Evolutionary conservation across 1,140 invertebrate species (phyloP).

Genomic region (Stegodyphus mimosarum): DNA sequence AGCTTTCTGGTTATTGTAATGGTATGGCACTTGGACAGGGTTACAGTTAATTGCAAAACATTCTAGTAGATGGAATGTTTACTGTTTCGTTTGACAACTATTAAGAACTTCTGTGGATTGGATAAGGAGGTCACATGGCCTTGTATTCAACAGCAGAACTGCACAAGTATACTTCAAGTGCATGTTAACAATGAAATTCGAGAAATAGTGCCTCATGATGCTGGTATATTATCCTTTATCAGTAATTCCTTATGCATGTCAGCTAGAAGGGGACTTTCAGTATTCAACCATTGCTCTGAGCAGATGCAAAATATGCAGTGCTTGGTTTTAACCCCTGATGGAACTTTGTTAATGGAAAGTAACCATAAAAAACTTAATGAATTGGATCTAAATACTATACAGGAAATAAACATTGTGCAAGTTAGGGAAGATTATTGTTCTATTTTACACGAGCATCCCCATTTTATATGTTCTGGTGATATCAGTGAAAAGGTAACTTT

Average conservation of each 20-base stretch:
- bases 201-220: slow-evolving; percentile 83
- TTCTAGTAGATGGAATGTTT: too few species aligned
- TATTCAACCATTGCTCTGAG: slow-evolving; percentile 85
- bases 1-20: too few species aligned
- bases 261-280: slow-evolving; percentile 84
- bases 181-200: slow-evolving; percentile 87
- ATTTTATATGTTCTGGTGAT: slow-evolving; percentile 88
- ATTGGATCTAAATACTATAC: slow-evolving; percentile 82
- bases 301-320: slow-evolving; percentile 94
- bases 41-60: too few species aligned
- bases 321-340: slow-evolving; percentile 77
- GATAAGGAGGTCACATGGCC: slow-evolving; percentile 94
- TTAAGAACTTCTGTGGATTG: too few species aligned
- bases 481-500: slow-evolving; percentile 84
- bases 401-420: slow-evolving; percentile 79
- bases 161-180: slow-evolving; percentile 92
- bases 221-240: slow-evolving; percentile 85
- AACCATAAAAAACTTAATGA: slow-evolving; percentile 91
- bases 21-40: too few species aligned
- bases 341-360: slow-evolving; percentile 86
- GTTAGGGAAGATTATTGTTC: slow-evolving; percentile 85
- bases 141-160: slow-evolving; percentile 89
- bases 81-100: too few species aligned
- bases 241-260: slow-evolving; percentile 84
- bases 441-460: slow-evolving; percentile 82